phyloP scores from a whole-genome alignment of 2,888 invertebrate species.

The Portevinia maculata region DNA sequence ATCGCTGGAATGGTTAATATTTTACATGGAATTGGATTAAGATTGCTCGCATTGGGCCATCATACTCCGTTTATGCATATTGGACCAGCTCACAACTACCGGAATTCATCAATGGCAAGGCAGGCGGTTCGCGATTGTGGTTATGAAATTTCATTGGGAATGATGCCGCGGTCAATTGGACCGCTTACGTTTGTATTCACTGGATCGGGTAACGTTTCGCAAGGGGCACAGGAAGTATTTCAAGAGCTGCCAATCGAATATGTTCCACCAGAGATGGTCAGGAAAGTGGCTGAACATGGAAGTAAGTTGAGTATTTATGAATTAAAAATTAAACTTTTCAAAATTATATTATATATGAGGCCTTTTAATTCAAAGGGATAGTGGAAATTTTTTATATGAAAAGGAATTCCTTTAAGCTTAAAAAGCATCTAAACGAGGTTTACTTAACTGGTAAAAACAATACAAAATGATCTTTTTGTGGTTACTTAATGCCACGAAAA shows the following conservation, averaged over 20 bases:
- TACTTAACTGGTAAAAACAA: no score
- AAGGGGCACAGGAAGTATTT: slow-evolving; percentile 96
- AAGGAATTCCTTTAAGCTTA: no score
- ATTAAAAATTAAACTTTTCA: no score
- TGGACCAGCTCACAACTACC: slow-evolving; percentile 99
- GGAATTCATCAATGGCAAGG: slow-evolving; percentile 98
- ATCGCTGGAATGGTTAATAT: slow-evolving; percentile 99
- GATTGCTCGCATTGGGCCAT: slow-evolving; percentile 96
- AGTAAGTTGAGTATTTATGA: slow-evolving; percentile 85
- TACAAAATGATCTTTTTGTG: no score
- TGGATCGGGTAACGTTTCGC: slow-evolving; percentile 98
- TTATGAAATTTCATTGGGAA: slow-evolving; percentile 97
- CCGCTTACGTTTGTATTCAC: slow-evolving; percentile 99
- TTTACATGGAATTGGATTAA: slow-evolving; percentile 96
- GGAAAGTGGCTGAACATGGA: slow-evolving; percentile 98
- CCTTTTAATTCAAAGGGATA: no score
- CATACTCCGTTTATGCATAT: slow-evolving; percentile 99
- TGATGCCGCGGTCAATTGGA: slow-evolving; percentile 99
- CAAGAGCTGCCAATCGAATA: slow-evolving; percentile 99
- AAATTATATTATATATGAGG: no score
- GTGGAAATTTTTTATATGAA: no score
- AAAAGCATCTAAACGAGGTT: no score
- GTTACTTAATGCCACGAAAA: no score
- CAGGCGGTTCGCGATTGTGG: slow-evolving; percentile 99
- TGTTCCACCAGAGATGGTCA: slow-evolving; percentile 96